Base-by-base conservation (phyloP, 1,140 invertebrate genomes). In the Drosophila cardini region DNA sequence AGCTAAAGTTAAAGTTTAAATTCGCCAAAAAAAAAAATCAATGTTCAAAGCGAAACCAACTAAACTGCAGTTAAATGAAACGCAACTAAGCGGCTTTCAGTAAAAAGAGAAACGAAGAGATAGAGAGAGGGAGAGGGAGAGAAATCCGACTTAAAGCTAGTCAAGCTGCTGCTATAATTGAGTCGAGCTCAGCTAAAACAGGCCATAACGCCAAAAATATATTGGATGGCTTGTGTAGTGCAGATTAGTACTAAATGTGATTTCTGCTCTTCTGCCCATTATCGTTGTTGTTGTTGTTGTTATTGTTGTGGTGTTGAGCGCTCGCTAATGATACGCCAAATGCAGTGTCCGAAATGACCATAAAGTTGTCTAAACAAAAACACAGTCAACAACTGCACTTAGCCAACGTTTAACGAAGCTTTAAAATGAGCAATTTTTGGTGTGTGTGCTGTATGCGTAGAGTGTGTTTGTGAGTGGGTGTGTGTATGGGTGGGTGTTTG, bases 11-110 rank as follows among this genome's bases (percentile, higher is more conserved):
- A 52, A 48, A 72, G 34, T 50, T 65, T 55, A 72, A 72, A 65
- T 15, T 56, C 42, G 45, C n/a, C n/a, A n/a, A n/a, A n/a, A 16
- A 34, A 52, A 43, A 32, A 46, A 43, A 32, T 9, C 2, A 13
- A 26, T 26, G 9, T 9, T 8, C 11, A 53, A 36, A 48, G 32
- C 2, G 7, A 45, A 38, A 11, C 45, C 21, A 52, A 62, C 34
- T 38, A 60, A 16, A 30, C 1, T 42, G 42, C 56, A 46, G 50
- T 26, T 42, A 57, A 67, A 42, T 26, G 15, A 58, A 48, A 26
- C 36, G 69, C 50, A 57, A 42, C 62, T 81, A 84, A 85, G 83
- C 65, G 82, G 82, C 55, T 85, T 81, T 36, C 48, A 65, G 68
- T 69, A 70, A 60, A 78, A 50, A 18, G 26, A n/a, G 3, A 16